These are phyloP conservation scores for Rutpela maculata DNA, from an alignment of 2,888 invertebrate genomes.

Conservation along the genomic window DNA sequence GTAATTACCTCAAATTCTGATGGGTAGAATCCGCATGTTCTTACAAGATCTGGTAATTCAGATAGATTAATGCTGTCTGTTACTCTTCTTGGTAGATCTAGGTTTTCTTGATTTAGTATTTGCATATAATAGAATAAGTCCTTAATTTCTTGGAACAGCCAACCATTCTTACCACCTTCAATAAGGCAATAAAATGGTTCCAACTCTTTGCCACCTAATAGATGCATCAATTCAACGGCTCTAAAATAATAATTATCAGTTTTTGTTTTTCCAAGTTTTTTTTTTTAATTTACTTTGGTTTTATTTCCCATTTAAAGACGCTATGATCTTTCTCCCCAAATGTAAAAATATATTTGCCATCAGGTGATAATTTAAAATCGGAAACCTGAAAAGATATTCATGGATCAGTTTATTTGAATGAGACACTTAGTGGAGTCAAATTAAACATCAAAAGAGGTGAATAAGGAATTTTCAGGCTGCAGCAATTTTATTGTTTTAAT, in stretches of 20 bases:
- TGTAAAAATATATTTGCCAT: slow-evolving; percentile 77
- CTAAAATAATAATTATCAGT: slow-evolving; percentile 46
- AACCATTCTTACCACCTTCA: slow-evolving; percentile 83
- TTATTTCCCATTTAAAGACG: slow-evolving; percentile 78
- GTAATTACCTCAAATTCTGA: slow-evolving; percentile 81
- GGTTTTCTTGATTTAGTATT: slow-evolving; percentile 82
- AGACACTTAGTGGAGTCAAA: too few species aligned
- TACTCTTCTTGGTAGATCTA: slow-evolving; percentile 78
- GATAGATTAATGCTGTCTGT: slow-evolving; percentile 79
- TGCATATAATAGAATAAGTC: slow-evolving; percentile 87
- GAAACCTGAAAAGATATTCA: slow-evolving; percentile 66
- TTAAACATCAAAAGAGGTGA: too few species aligned
- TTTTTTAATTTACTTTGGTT: slow-evolving; percentile 72
- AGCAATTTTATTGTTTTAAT: too few species aligned
- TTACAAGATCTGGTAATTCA: slow-evolving; percentile 84
- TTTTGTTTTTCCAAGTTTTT: not conserved
- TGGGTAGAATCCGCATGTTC: slow-evolving; percentile 85
- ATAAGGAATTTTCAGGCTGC: too few species aligned
- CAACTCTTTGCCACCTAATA: slow-evolving; percentile 77
- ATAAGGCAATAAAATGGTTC: slow-evolving; percentile 84
- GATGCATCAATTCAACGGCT: slow-evolving; percentile 74
- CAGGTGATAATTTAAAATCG: slow-evolving; percentile 71
- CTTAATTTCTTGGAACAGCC: slow-evolving; percentile 83
- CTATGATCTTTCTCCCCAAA: slow-evolving; percentile 76
- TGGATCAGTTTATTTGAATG: too few species aligned